A percentile compares a stretch with the other conserved stretches of the same genome.
Evolutionary conservation across 2,888 invertebrate species (phyloP).

Genomic region (Hedychridium roseum): DNA sequence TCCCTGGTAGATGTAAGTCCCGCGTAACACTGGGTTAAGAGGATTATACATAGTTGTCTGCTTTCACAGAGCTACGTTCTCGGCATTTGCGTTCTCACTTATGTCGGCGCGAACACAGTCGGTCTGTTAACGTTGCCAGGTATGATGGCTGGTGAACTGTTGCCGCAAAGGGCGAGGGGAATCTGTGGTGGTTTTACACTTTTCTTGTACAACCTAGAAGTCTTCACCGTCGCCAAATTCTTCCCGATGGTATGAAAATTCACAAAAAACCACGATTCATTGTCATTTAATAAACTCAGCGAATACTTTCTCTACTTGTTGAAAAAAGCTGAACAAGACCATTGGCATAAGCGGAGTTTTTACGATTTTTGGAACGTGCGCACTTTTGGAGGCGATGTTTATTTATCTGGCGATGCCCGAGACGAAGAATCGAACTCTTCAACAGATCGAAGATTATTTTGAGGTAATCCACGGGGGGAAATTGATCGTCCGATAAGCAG

Average conservation of each 20-base stretch:
- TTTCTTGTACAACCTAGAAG: conserved; percentile 73
- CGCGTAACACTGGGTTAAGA: not conserved
- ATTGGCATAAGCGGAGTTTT: conserved; percentile 77
- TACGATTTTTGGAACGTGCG: conserved; percentile 73
- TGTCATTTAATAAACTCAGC: not conserved
- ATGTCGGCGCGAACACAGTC: conserved; percentile 78
- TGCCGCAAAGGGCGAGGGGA: conserved; percentile 78
- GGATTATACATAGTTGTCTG: not conserved
- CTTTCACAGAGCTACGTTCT: conserved; percentile 57
- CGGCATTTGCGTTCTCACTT: conserved; percentile 69
- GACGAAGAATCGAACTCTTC: conserved; percentile 75
- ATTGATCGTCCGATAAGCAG: not conserved
- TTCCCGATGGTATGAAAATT: conserved; percentile 70
- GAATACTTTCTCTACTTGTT: conserved; percentile 1
- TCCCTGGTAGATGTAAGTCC: conserved; percentile 51
- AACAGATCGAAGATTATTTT: conserved; percentile 83
- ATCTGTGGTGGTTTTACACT: conserved; percentile 78
- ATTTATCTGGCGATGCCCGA: conserved; percentile 77
- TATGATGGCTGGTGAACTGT: conserved; percentile 78
- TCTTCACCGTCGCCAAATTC: conserved; percentile 76
- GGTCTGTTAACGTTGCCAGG: conserved; percentile 80
- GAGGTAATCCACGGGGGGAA: no score
- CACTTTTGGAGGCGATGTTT: conserved; percentile 71
- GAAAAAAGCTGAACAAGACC: conserved; percentile 38
- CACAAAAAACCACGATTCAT: not conserved